Percentiles rank a stretch among this genome's conserved stretches.
phyloP scores from a whole-genome alignment of 2,888 invertebrate species.

The Philaethria dido region DNA sequence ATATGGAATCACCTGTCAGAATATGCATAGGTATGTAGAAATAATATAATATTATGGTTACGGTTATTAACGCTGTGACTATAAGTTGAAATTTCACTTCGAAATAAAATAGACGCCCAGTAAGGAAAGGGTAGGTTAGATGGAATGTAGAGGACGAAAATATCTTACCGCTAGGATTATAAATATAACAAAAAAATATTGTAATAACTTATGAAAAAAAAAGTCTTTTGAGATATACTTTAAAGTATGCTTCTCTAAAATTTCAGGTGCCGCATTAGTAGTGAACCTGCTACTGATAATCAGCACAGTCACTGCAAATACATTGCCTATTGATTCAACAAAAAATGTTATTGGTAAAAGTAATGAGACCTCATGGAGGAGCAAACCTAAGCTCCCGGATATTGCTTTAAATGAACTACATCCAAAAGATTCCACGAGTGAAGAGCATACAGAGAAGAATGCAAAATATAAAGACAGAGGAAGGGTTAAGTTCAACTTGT shows the following conservation, averaged over 20 bases:
- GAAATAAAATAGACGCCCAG: too few species aligned
- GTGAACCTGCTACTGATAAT: conserved; percentile 74
- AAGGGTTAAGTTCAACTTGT: conserved; percentile 64
- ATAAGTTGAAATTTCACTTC: too few species aligned
- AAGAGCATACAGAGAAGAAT: conserved; percentile 75
- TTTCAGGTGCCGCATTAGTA: conserved; percentile 80
- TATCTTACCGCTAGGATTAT: too few species aligned
- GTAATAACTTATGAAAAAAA: too few species aligned
- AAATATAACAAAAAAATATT: too few species aligned
- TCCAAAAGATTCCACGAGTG: conserved; percentile 69
- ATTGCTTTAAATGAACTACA: conserved; percentile 72
- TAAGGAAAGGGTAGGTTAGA: too few species aligned
- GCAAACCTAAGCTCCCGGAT: conserved; percentile 62
- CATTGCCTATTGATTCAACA: conserved; percentile 63
- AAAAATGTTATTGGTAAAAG: conserved; percentile 52
- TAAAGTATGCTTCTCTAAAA: conserved; percentile 9
- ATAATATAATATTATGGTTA: neutral
- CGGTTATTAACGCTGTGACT: too few species aligned
- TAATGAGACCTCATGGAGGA: conserved; percentile 57
- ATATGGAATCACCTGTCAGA: conserved; percentile 83
- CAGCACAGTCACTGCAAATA: conserved; percentile 65
- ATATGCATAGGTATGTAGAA: conserved; percentile 72
- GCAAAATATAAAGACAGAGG: conserved; percentile 78
- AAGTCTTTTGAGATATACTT: neutral
- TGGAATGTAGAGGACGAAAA: too few species aligned